Conservation (phyloP, 2,113 vertebrate species). For the Machaerirhynchus nigripectus region DNA sequence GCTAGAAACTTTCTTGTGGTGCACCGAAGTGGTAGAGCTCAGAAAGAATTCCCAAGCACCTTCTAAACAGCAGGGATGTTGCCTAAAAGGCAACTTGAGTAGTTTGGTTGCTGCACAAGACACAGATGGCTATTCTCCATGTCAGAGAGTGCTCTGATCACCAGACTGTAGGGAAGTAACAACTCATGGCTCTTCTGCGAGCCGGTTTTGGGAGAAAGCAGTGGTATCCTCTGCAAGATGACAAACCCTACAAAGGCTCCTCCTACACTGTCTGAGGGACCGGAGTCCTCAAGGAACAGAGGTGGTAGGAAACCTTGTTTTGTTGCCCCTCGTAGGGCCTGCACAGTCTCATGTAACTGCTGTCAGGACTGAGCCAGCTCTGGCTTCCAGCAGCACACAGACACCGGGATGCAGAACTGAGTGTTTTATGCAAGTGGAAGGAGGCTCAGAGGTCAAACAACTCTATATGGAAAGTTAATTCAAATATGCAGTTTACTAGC, state of each 20-base stretch:
- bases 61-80: not conserved
- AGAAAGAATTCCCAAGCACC: not conserved
- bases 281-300: not conserved
- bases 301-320: not conserved
- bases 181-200: not conserved
- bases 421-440: not conserved
- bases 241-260: not conserved
- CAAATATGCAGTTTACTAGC: not conserved
- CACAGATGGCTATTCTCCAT: not conserved
- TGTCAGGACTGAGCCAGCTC: not conserved
- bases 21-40: not conserved
- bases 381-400: not conserved
- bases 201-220: not conserved
- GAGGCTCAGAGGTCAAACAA: not conserved
- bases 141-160: not conserved
- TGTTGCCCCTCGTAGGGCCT: fast-evolving
- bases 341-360: not conserved
- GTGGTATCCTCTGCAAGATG: not conserved
- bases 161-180: not conserved
- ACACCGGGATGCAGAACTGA: not conserved
- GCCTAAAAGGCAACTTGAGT: not conserved
- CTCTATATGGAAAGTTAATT: not conserved
- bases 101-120: not conserved
- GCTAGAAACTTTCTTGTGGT: not conserved
- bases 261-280: not conserved